A percentile compares a stretch with the other conserved stretches of the same genome.
Evolutionary conservation across 1,140 invertebrate species (phyloP).

Genomic region (Phymastichus coffea): DNA sequence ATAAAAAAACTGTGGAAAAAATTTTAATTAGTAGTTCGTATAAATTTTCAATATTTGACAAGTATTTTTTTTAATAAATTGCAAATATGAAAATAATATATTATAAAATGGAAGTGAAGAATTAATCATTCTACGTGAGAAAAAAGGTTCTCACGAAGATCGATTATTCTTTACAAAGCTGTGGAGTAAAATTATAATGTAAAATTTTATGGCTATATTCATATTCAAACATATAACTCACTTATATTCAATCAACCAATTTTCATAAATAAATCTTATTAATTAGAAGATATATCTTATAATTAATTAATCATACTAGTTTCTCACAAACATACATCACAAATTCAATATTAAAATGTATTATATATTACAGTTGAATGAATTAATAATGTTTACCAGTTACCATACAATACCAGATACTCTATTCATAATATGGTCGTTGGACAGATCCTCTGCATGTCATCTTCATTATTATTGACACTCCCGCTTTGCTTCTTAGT

Average conservation of each 20-base stretch:
- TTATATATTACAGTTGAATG: neutral
- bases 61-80: neutral
- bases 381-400: neutral
- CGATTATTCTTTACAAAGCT: slow-evolving; percentile 6
- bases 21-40: neutral
- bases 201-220: neutral
- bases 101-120: neutral
- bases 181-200: neutral
- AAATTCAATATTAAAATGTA: neutral
- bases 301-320: neutral
- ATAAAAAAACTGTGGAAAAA: neutral
- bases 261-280: no score
- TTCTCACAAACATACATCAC: slow-evolving; percentile 10
- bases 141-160: neutral
- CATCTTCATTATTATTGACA: neutral
- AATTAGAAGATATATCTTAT: no score
- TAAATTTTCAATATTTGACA: neutral
- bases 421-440: neutral
- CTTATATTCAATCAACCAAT: neutral
- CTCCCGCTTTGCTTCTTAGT: slow-evolving; percentile 27
- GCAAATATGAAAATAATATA: slow-evolving; percentile 1
- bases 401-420: slow-evolving; percentile 10
- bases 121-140: neutral
- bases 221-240: neutral
- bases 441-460: neutral